Percentiles rank a stretch among this genome's conserved stretches.
phyloP scores from a whole-genome alignment of 1,140 invertebrate genomes.

The Ostrea edulis region DNA sequence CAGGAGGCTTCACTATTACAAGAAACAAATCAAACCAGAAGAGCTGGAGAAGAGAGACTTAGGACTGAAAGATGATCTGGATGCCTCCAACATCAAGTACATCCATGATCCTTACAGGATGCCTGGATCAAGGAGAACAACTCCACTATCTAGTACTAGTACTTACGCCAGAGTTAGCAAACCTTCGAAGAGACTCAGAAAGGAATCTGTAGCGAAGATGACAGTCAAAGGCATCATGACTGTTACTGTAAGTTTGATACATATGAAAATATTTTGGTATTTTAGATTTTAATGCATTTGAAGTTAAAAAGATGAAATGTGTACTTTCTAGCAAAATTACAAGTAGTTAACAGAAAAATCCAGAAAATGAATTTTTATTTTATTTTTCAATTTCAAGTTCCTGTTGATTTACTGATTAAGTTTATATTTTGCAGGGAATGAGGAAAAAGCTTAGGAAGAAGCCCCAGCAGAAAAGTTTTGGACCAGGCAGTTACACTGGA shows the following conservation, averaged over 20 bases:
- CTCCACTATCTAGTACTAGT: constrained; percentile 70
- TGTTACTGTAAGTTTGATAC: constrained; percentile 72
- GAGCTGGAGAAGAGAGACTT: constrained; percentile 57
- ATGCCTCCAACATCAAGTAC: constrained; percentile 53
- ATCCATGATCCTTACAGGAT: constrained; percentile 67
- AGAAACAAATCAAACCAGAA: constrained; percentile 68
- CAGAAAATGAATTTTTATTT: too few relatives aligned
- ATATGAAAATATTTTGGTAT: not conserved
- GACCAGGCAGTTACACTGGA: constrained; percentile 67
- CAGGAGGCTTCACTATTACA: constrained; percentile 68
- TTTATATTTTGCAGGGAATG: constrained; percentile 49
- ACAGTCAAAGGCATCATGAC: constrained; percentile 78
- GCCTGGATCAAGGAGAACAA: constrained; percentile 63
- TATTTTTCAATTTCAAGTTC: too few relatives aligned
- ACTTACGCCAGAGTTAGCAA: constrained; percentile 58
- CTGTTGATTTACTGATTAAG: too few relatives aligned
- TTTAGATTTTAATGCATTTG: not conserved
- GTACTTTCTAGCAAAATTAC: too few relatives aligned
- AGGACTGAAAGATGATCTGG: constrained; percentile 59
- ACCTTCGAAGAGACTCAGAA: constrained; percentile 67
- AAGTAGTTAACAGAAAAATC: too few relatives aligned
- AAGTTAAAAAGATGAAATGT: too few relatives aligned
- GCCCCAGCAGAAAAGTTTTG: constrained; percentile 68
- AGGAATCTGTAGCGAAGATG: constrained; percentile 80
- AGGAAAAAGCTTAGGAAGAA: constrained; percentile 67